Conservation (phyloP, 2,888 invertebrate species). For the Marasmarcha lunaedactyla region DNA sequence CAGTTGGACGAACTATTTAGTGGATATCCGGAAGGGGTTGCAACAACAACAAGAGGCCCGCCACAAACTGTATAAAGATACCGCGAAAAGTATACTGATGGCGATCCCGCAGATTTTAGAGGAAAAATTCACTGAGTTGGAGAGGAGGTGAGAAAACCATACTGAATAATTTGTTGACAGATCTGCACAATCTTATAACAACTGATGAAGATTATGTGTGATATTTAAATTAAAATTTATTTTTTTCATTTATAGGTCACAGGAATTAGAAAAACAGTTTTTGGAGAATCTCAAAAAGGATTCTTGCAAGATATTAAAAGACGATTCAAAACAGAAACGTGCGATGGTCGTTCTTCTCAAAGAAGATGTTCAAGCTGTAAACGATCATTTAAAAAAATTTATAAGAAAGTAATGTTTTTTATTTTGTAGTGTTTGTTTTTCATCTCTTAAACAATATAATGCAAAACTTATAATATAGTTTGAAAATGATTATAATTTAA, state of each 20-base stretch:
- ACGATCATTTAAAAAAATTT: constrained; percentile 18
- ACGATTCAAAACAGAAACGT: constrained; percentile 31
- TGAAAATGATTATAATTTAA: no score
- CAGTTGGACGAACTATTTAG: constrained; percentile 29
- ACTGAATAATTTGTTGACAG: no score
- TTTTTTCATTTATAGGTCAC: constrained; percentile 21
- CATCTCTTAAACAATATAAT: no score
- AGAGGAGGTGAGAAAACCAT: constrained; percentile 21
- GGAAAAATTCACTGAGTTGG: constrained; percentile 23
- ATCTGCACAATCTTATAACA: no score
- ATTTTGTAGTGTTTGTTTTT: no score
- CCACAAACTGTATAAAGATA: constrained; percentile 15
- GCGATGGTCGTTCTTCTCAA: constrained; percentile 29
- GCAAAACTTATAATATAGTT: no score
- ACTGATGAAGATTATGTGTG: no score
- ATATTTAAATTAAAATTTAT: no score
- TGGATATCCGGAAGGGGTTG: constrained; percentile 26
- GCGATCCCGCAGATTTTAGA: constrained; percentile 22
- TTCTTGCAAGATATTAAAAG: constrained; percentile 19
- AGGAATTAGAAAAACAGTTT: constrained; percentile 23
- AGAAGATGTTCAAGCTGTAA: constrained; percentile 30
- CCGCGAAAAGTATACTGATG: constrained; percentile 18
- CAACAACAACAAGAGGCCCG: constrained; percentile 17
- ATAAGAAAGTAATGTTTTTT: constrained; percentile 11
- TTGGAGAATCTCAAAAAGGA: constrained; percentile 2